A percentile compares a stretch with the other conserved stretches of the same genome.
Conservation (phyloP, 2,113 vertebrate species). For the Ivindomyrus marchei region DNA sequence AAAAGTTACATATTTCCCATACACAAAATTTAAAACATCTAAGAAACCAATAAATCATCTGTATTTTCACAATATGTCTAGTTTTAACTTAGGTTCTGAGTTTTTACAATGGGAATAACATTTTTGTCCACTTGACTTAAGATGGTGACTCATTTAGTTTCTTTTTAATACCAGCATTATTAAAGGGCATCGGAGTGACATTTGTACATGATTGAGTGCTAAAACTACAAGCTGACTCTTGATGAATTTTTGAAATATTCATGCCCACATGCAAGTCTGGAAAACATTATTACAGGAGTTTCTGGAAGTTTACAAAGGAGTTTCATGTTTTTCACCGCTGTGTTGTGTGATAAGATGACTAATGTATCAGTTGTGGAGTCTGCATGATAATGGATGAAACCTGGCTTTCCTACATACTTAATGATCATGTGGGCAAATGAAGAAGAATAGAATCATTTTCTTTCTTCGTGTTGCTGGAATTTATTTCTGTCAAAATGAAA, state of each 20-base stretch:
- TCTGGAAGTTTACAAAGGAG: not conserved
- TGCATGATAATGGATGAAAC: not conserved
- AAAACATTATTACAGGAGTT: not conserved
- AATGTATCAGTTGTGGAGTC: not conserved
- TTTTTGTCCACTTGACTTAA: not conserved
- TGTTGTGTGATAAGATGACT: not conserved
- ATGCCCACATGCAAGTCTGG: not conserved
- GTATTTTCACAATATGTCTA: constrained; percentile 1
- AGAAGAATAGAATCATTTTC: not conserved
- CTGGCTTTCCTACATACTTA: not conserved
- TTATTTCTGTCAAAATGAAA: not conserved
- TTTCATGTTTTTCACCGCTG: not conserved
- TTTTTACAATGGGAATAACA: not conserved
- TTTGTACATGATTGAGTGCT: not conserved
- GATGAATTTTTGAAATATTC: not conserved
- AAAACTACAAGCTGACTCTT: not conserved
- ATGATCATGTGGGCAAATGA: not conserved
- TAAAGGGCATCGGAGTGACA: not conserved
- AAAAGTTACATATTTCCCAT: not conserved
- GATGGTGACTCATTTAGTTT: not conserved
- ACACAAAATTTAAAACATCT: not conserved
- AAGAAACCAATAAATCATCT: constrained; percentile 8
- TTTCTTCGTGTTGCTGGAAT: not conserved
- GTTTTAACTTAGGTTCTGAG: not conserved
- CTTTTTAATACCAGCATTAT: not conserved